Evolutionary conservation across 2,888 invertebrate genomes (phyloP), one percentile per base, ranked within the genome.

Genomic region (Dasysyrphus albostriatus): DNA sequence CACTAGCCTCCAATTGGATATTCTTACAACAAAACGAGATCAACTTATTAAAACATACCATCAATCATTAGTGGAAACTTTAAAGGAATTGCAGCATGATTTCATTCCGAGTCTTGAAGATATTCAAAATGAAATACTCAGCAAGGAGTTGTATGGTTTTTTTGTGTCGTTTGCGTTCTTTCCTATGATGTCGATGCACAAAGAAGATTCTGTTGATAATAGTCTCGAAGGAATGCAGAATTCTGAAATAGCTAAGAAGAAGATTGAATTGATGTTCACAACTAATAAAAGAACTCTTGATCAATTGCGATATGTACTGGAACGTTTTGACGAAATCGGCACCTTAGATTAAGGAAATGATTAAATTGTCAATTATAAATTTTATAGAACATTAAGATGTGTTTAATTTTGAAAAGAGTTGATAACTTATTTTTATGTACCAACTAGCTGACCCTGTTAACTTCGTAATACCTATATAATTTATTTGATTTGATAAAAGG

Each of bases 151-250:
- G 2, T 92, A 91, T 74, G 92, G 92, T 0, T 92, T 92, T 47
- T 92, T 92, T 88, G 91, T 92, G n/a, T 90, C 92, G 14, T 92
- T 91, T 16, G 92, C 90, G 3, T 91, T 92, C 77, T 91, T 92
- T 56, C 92, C 92, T 1, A 80, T 92, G 67, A 92, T 92, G 90
- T 90, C 92, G 56, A 92, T 92, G 91, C 89, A 90, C 56, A 89
- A 89, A n/a, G 88, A 89, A 14, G 91, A 92, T 72, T 92, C 92
- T 5, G 90, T 90, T 78, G 92, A 92, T 61, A 92, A 92, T 63
- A 90, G 91, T 2, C 87, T 92, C 32, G 91, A 92, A 70, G 91
- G 90, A 65, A 90, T 92, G 19, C 90, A 90, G 49, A 90, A 92
- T 77, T 88, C 90, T 67, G 88, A 90, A 39, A 92, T 91, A 44